Evolutionary conservation across 2,888 invertebrate species (phyloP), one percentile per base, ranked within the genome.

Genomic region (Cheiracanthium punctorium): DNA sequence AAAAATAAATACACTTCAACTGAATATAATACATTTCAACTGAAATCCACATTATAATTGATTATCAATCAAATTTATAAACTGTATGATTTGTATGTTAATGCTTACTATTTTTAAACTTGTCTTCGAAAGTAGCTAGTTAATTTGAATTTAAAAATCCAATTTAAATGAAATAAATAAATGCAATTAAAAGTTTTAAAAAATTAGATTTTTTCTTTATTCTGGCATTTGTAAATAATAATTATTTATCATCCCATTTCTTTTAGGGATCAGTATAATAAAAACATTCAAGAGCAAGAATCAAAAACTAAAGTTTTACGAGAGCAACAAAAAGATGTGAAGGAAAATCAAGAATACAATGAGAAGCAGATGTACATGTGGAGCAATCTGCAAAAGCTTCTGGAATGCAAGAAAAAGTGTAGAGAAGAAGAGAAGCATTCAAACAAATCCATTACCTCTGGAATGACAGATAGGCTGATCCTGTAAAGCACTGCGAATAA

Each of bases 211-310:
- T n/a, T n/a, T n/a, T n/a, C n/a, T 48, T 48, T 64, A 28, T 64
- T 64, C n/a, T 64, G 1, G 64, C n/a, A n/a, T n/a, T n/a, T n/a
- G n/a, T n/a, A 2, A 28, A 10, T 28, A 64, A 7, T 1, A 64
- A 24, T 64, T 48, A 2, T 20, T 33, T 20, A 10, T 20, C 2
- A 32, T n/a, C 24, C 33, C 64, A 24, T 74, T 41, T 24, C 74
- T 41, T 7, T 2, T 43, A 94, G 95, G 91, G 95, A 95, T 89
- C 92, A 93, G 88, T 92, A 95, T 90, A 93, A 93, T 89, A 92
- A 93, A 89, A 94, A 94, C 90, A 94, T 95, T 71, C 92, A 92
- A 79, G 94, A 95, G 89, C 88, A 89, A 77, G 89, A 89, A 72
- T 69, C 73, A 28, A 74, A 77, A 41, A 82, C 89, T 30, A 88